These are phyloP conservation scores for Nomada ferruginata DNA, from an alignment of 2,888 invertebrate genomes.

Conservation along the genomic window DNA sequence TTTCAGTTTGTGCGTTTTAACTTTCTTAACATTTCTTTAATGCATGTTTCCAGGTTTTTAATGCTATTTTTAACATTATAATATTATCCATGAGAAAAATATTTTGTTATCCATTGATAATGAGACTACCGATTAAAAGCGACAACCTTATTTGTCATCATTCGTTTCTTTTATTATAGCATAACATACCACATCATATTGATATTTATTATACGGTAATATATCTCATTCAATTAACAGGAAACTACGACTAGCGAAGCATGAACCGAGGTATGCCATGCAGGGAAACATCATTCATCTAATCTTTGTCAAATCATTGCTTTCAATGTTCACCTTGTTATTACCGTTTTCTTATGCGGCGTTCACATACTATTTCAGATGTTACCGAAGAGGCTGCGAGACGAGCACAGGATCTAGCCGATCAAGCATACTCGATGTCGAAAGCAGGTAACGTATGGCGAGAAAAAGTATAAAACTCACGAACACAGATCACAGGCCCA, in stretches of 20 bases:
- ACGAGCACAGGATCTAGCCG: slow-evolving; percentile 79
- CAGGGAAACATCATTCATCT: slow-evolving; percentile 84
- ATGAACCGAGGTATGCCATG: slow-evolving; percentile 83
- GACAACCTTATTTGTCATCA: slow-evolving; percentile 70
- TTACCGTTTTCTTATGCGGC: slow-evolving; percentile 27
- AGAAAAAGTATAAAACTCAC: slow-evolving; percentile 50
- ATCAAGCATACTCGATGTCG: slow-evolving; percentile 72
- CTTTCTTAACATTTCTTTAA: slow-evolving; percentile 70
- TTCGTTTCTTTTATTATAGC: slow-evolving; percentile 73
- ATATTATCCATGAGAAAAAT: slow-evolving; percentile 62
- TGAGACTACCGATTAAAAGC: slow-evolving; percentile 15
- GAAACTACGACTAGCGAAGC: slow-evolving; percentile 82
- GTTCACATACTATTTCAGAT: slow-evolving; percentile 77
- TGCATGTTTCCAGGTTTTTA: slow-evolving; percentile 83
- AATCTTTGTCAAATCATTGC: slow-evolving; percentile 84
- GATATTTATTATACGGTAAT: slow-evolving; percentile 78
- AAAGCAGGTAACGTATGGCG: slow-evolving; percentile 80
- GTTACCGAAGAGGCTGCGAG: slow-evolving; percentile 82
- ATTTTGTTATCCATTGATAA: slow-evolving; percentile 48
- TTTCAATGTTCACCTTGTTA: slow-evolving; percentile 79
- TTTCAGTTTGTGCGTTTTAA: slow-evolving; percentile 68
- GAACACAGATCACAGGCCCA: slow-evolving; percentile 76
- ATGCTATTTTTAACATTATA: slow-evolving; percentile 66
- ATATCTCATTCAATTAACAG: slow-evolving; percentile 82
- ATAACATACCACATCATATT: slow-evolving; percentile 70